phyloP scores from a whole-genome alignment of 1,140 invertebrate species.

The Coenobita brevimanus region DNA sequence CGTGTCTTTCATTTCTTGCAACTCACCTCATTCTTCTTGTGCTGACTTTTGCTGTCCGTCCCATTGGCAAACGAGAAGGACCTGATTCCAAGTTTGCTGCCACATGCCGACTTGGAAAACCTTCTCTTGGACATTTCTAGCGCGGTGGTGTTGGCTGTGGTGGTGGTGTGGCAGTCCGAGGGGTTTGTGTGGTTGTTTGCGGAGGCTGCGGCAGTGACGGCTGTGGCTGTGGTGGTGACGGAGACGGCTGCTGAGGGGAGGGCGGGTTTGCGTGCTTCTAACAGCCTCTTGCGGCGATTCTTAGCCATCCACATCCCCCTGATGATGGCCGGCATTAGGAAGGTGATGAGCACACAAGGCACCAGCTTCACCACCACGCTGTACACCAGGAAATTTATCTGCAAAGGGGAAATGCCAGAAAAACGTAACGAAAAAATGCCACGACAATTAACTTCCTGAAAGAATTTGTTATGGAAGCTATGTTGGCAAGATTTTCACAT shows the following conservation, averaged over 20 bases:
- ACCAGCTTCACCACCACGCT: constrained; percentile 88
- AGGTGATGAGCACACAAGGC: constrained; percentile 87
- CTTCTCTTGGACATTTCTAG: not conserved
- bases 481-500: too few species aligned
- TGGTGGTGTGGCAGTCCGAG: too few species aligned
- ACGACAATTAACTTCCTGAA: too few species aligned
- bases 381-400: constrained; percentile 77
- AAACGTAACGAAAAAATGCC: too few species aligned
- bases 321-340: constrained; percentile 77
- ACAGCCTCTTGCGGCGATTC: constrained; percentile 31
- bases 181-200: too few species aligned
- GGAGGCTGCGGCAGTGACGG: not conserved
- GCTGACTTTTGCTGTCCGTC: not conserved
- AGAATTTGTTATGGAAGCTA: too few species aligned
- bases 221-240: not conserved
- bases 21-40: constrained; percentile 28
- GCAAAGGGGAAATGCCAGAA: constrained; percentile 73
- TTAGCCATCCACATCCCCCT: constrained; percentile 54
- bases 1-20: not conserved
- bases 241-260: not conserved
- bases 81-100: not conserved
- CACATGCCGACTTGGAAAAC: not conserved
- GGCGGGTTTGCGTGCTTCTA: not conserved
- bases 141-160: not conserved
- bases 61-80: not conserved